Conservation (phyloP, 2,888 invertebrate species). For the Pammene aurita region DNA sequence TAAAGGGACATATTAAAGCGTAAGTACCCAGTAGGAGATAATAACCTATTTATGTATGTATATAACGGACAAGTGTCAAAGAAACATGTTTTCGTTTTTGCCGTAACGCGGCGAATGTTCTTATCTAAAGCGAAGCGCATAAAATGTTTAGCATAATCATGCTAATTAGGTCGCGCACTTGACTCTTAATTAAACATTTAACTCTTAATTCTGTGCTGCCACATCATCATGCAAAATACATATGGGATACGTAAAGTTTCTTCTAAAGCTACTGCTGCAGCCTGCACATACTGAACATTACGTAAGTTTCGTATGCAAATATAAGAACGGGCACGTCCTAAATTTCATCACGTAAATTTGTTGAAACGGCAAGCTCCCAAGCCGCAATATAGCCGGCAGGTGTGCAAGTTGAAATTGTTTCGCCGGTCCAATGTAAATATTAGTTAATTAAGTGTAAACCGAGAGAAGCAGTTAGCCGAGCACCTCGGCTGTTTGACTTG, state of each 20-base stretch:
- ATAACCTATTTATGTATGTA: no score
- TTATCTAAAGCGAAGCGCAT: conserved; percentile 3
- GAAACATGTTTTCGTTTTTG: no score
- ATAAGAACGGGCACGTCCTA: conserved; percentile 25
- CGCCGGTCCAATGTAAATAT: conserved; percentile 77
- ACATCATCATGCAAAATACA: conserved; percentile 10
- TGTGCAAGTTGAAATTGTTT: conserved; percentile 73
- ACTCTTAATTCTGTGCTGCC: conserved; percentile 14
- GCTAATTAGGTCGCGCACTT: not conserved
- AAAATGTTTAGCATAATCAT: not conserved
- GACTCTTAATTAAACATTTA: conserved; percentile 12
- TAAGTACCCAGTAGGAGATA: no score
- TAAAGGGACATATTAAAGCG: no score
- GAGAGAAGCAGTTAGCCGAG: conserved; percentile 56
- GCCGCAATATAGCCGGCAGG: conserved; percentile 67
- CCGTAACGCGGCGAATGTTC: not conserved
- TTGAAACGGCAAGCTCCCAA: conserved; percentile 59
- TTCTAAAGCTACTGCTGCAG: conserved; percentile 9
- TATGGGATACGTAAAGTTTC: conserved; percentile 14
- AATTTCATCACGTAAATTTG: conserved; percentile 51
- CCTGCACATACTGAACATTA: not conserved
- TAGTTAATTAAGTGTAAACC: conserved; percentile 81
- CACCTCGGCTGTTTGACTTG: conserved; percentile 56
- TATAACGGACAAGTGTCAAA: no score
- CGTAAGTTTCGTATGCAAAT: conserved; percentile 15